Evolutionary conservation across 1,140 invertebrate genomes (phyloP).

Genomic region (Drosophila suzukii): DNA sequence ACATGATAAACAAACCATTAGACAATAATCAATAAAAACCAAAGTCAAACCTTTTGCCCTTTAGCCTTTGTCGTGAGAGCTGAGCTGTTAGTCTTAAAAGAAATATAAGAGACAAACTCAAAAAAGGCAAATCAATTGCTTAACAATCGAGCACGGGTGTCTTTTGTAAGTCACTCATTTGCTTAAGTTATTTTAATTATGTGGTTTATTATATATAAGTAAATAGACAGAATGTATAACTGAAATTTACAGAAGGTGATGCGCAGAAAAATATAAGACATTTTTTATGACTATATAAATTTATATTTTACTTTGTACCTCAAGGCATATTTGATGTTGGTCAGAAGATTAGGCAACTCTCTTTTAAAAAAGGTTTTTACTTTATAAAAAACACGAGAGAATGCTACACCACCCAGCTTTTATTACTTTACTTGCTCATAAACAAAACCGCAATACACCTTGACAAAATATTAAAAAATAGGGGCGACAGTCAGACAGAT

Average conservation of each 20-base stretch:
- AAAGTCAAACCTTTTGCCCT: constrained; percentile 18
- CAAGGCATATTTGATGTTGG: too few relatives aligned
- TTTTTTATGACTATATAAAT: too few relatives aligned
- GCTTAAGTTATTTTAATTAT: constrained; percentile 40
- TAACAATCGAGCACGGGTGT: neutral
- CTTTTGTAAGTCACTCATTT: neutral
- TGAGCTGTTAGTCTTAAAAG: constrained; percentile 16
- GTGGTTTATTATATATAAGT: constrained; percentile 18
- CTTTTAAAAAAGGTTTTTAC: too few relatives aligned
- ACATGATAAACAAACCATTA: neutral
- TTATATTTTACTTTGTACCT: too few relatives aligned
- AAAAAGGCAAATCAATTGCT: constrained; percentile 55
- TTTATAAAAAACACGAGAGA: too few relatives aligned
- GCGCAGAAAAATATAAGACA: neutral
- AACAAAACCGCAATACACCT: too few relatives aligned
- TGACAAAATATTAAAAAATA: too few relatives aligned
- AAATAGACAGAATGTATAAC: constrained; percentile 42
- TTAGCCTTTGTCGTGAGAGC: constrained; percentile 30
- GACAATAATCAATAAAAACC: constrained; percentile 26
- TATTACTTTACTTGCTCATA: too few relatives aligned
- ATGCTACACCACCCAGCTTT: too few relatives aligned
- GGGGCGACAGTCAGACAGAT: too few relatives aligned
- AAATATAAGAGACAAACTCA: constrained; percentile 1
- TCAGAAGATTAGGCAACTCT: too few relatives aligned
- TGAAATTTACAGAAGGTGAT: constrained; percentile 28